phyloP scores from a whole-genome alignment of 2,113 vertebrate species.

The Grallaria varia region DNA sequence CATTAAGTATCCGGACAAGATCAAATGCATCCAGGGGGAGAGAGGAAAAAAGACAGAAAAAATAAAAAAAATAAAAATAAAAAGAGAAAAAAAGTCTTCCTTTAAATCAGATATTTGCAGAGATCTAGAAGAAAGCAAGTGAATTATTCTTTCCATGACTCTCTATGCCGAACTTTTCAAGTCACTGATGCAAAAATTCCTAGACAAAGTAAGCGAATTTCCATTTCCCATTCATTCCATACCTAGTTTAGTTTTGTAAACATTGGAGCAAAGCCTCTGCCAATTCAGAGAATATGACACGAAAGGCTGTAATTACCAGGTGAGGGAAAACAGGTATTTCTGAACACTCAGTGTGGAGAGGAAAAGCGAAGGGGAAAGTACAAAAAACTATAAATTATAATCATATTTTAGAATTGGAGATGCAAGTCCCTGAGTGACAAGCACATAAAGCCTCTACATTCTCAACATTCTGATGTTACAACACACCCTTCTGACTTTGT shows the following conservation, averaged over 20 bases:
- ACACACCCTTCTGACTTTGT: background rate
- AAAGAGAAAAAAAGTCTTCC: background rate
- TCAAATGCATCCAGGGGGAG: background rate
- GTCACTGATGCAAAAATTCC: background rate
- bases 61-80: no score
- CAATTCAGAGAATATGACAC: background rate
- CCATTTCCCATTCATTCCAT: background rate
- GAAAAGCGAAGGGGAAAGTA: background rate
- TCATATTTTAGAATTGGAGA: background rate
- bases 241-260: background rate
- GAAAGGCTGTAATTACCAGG: background rate
- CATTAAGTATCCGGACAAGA: conserved; percentile 38
- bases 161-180: background rate
- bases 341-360: background rate
- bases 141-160: background rate
- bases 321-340: background rate
- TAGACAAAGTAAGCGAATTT: background rate
- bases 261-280: background rate
- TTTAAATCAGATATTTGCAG: background rate
- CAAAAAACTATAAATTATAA: background rate
- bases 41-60: background rate
- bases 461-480: background rate
- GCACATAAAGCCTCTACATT: background rate
- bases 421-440: background rate
- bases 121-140: background rate